A percentile compares a stretch with the other conserved stretches of the same genome.
Evolutionary conservation across 2,888 invertebrate species (phyloP).

Genomic region (Branchellion lobata): DNA sequence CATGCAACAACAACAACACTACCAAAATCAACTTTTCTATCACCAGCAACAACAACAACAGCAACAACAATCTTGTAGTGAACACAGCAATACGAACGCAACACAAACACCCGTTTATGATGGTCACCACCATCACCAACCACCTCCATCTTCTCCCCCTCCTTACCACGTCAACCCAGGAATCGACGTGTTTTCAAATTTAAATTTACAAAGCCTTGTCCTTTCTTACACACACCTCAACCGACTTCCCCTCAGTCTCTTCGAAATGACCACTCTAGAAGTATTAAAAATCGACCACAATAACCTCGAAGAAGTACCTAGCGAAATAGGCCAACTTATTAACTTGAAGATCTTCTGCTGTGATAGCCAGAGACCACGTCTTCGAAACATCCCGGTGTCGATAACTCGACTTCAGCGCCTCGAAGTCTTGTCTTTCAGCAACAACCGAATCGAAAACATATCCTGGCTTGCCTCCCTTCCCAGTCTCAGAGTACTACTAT

Average conservation of each 20-base stretch:
- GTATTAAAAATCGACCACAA: conserved; percentile 53
- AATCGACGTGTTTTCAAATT: conserved; percentile 47
- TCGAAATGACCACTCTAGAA: conserved; percentile 52
- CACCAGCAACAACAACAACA: conserved; percentile 1
- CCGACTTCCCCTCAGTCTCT: conserved; percentile 50
- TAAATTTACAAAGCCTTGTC: conserved; percentile 51
- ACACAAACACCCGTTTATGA: too few species aligned
- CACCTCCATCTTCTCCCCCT: conserved; percentile 23
- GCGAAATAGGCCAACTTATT: conserved; percentile 51
- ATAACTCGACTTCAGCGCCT: conserved; percentile 51
- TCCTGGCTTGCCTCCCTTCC: conserved; percentile 50
- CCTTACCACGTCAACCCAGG: conserved; percentile 36
- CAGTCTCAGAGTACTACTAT: conserved; percentile 50
- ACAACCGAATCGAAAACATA: conserved; percentile 53
- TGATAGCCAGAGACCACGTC: conserved; percentile 52
- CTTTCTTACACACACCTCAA: conserved; percentile 51
- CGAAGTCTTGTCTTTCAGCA: conserved; percentile 52
- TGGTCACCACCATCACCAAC: not conserved
- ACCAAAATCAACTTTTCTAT: not conserved
- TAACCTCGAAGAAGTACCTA: conserved; percentile 52
- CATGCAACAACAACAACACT: not conserved
- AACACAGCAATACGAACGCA: not conserved
- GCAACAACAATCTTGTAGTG: conserved; percentile 20
- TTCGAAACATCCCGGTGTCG: conserved; percentile 50
- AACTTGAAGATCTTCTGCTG: conserved; percentile 51